phyloP scores from a whole-genome alignment of 1,140 invertebrate species.

The Diorhabda elongata region DNA sequence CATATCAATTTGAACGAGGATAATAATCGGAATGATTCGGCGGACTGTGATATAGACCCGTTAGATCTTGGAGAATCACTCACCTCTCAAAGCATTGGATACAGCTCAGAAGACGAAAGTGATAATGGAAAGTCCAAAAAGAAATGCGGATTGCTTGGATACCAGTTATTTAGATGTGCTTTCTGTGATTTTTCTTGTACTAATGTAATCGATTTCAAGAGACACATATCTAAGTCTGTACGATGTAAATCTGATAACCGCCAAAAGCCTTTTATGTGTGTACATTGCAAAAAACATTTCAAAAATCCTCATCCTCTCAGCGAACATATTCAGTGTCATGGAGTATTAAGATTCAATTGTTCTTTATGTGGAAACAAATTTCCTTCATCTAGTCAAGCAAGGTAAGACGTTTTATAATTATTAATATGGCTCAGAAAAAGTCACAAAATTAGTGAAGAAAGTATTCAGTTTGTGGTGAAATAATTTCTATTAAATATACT shows the following conservation, averaged over 20 bases:
- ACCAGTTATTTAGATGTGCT: conserved; percentile 38
- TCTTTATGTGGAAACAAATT: conserved; percentile 48
- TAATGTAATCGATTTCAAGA: conserved; percentile 44
- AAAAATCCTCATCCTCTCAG: conserved; percentile 37
- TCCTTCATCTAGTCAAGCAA: conserved; percentile 19
- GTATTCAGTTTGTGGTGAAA: too few species aligned
- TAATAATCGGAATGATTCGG: neutral
- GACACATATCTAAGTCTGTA: conserved; percentile 49
- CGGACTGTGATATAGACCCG: conserved; percentile 14
- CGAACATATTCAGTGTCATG: conserved; percentile 46
- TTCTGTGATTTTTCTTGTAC: conserved; percentile 47
- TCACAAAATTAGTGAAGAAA: too few species aligned
- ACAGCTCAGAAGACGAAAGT: conserved; percentile 23
- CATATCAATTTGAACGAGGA: conserved; percentile 9
- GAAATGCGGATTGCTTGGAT: conserved; percentile 19
- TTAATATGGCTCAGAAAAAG: too few species aligned
- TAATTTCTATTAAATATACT: too few species aligned
- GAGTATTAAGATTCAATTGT: conserved; percentile 50
- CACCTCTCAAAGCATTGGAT: neutral
- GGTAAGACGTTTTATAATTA: conserved; percentile 16
- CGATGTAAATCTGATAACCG: conserved; percentile 28
- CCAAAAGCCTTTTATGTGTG: conserved; percentile 45
- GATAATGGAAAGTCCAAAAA: conserved; percentile 11
- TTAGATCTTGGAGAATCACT: conserved; percentile 14
- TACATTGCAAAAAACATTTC: conserved; percentile 53